phyloP scores from a whole-genome alignment of 2,113 vertebrate genomes.

The Pteronura brasiliensis region DNA sequence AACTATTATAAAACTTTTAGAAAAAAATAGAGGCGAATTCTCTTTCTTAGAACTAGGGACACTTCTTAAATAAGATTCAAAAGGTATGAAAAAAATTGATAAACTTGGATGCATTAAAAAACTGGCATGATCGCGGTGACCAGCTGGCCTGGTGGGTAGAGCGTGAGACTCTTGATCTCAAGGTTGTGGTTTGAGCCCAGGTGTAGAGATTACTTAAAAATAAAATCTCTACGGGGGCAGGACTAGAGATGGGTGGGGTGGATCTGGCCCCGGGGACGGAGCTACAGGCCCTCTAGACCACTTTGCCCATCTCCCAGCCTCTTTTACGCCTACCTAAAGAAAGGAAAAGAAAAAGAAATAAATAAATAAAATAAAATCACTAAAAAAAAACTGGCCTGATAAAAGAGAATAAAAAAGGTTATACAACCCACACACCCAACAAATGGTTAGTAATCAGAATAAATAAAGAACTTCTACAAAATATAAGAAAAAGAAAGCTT shows the following conservation, averaged over 20 bases:
- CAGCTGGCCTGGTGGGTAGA: too few species aligned
- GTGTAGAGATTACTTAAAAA: too few species aligned
- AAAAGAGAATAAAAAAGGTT: neutral
- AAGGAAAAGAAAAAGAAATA: neutral
- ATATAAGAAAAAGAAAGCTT: neutral
- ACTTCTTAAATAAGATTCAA: neutral
- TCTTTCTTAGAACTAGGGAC: neutral
- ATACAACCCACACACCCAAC: neutral
- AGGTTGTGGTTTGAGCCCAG: too few species aligned
- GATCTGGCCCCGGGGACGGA: neutral
- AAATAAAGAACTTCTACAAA: neutral
- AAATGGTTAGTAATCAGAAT: neutral
- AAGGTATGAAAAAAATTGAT: neutral
- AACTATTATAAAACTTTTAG: neutral
- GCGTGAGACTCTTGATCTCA: too few species aligned
- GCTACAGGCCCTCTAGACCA: neutral
- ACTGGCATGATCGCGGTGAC: neutral
- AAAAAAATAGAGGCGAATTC: neutral
- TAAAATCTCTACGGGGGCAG: constrained; percentile 59
- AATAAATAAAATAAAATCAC: neutral
- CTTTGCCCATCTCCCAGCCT: neutral
- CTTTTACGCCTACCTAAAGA: neutral
- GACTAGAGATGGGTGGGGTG: neutral
- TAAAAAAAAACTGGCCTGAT: neutral
- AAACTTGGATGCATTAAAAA: neutral